Percentiles rank a stretch among this genome's conserved stretches.
phyloP scores from a whole-genome alignment of 1,140 invertebrate genomes.

The Acromyrmex echinatior region DNA sequence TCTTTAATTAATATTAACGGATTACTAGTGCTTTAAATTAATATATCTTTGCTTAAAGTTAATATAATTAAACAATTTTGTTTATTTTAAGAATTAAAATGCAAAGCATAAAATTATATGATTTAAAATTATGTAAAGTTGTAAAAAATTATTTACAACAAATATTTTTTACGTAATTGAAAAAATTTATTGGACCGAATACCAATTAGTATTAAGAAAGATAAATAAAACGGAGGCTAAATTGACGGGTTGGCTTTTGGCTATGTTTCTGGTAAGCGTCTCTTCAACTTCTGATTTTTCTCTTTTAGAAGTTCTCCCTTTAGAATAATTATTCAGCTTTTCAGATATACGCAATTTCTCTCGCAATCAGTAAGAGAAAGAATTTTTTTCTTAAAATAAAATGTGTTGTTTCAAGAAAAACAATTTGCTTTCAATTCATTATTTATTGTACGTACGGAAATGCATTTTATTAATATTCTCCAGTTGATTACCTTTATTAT shows the following conservation, averaged over 20 bases:
- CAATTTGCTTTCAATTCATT: neutral
- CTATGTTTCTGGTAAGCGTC: neutral
- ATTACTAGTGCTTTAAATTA: too few species aligned
- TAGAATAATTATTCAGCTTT: neutral
- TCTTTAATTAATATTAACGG: too few species aligned
- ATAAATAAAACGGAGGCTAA: neutral
- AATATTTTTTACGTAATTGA: too few species aligned
- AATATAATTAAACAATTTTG: too few species aligned
- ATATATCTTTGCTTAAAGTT: too few species aligned
- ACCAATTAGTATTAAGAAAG: neutral
- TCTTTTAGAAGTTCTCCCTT: neutral
- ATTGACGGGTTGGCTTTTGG: neutral
- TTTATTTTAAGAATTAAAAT: too few species aligned
- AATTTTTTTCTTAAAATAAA: neutral
- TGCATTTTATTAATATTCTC: conserved; percentile 12
- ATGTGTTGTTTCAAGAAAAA: neutral
- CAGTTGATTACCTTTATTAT: conserved; percentile 17
- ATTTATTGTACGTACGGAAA: conserved; percentile 10
- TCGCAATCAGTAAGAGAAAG: neutral
- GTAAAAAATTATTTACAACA: too few species aligned
- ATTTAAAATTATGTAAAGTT: too few species aligned
- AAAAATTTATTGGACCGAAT: too few species aligned
- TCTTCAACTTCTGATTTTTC: neutral
- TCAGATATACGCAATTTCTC: neutral
- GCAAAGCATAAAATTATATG: too few species aligned